Evolutionary conservation across 2,113 vertebrate genomes (phyloP).

Genomic region (Nansenia antarctica): DNA sequence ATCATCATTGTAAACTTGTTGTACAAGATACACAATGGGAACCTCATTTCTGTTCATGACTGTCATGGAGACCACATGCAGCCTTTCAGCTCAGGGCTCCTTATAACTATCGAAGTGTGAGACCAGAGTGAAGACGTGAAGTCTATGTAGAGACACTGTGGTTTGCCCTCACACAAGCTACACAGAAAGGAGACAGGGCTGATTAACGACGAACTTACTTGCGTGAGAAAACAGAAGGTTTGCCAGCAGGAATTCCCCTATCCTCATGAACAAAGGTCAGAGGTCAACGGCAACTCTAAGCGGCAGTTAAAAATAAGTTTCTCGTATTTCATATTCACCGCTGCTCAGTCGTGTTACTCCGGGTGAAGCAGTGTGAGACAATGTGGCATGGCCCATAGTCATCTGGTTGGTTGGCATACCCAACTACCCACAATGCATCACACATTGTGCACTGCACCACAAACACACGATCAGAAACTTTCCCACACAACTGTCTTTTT

Average conservation of each 20-base stretch:
- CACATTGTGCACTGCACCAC: background rate
- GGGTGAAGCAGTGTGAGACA: background rate
- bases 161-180: background rate
- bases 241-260: slow-evolving; percentile 32
- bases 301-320: background rate
- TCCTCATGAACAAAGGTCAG: background rate
- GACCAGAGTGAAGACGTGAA: slow-evolving; percentile 36
- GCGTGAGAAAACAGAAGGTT: background rate
- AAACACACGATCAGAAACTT: background rate
- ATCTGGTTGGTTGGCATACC: no score
- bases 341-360: no score
- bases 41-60: background rate
- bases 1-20: no score
- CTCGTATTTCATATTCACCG: no score
- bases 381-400: no score
- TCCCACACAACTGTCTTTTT: slow-evolving; percentile 3
- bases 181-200: background rate
- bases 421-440: background rate
- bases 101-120: slow-evolving; percentile 31
- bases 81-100: background rate
- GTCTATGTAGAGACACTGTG: background rate
- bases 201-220: background rate
- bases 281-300: no score
- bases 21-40: background rate
- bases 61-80: background rate